phyloP scores from a whole-genome alignment of 2,113 vertebrate genomes.

The Lagopus muta region DNA sequence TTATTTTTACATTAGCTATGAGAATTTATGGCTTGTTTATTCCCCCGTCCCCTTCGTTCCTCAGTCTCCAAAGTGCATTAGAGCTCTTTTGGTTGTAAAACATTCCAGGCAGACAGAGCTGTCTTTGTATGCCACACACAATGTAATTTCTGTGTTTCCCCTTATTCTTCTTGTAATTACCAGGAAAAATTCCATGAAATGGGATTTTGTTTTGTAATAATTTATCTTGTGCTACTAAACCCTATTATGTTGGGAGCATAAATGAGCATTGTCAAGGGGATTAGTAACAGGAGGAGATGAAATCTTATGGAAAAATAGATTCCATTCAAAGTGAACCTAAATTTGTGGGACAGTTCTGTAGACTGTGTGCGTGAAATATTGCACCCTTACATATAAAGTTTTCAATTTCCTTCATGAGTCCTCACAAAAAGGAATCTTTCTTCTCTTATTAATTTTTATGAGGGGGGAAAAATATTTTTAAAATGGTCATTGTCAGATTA shows the following conservation, averaged over 20 bases:
- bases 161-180: conserved; percentile 6
- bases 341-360: not conserved
- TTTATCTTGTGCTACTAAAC: conserved; percentile 15
- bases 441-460: not conserved
- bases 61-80: conserved; percentile 14
- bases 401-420: not conserved
- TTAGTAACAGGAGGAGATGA: not conserved
- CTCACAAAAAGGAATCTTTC: not conserved
- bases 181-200: conserved; percentile 42
- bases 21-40: not conserved
- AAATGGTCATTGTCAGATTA: not conserved
- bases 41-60: not conserved
- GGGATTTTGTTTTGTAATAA: conserved; percentile 34
- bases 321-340: not conserved
- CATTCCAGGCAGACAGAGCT: not conserved
- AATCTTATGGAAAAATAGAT: not conserved
- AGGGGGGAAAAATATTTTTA: not conserved
- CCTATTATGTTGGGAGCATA: not conserved
- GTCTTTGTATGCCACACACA: not conserved
- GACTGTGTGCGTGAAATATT: not conserved
- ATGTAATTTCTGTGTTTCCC: conserved; percentile 9
- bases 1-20: conserved; percentile 29
- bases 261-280: not conserved
- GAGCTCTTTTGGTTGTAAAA: not conserved
- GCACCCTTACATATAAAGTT: not conserved